Base-by-base conservation (phyloP, 2,888 invertebrate genomes). In the Platycheirus rosarum region DNA sequence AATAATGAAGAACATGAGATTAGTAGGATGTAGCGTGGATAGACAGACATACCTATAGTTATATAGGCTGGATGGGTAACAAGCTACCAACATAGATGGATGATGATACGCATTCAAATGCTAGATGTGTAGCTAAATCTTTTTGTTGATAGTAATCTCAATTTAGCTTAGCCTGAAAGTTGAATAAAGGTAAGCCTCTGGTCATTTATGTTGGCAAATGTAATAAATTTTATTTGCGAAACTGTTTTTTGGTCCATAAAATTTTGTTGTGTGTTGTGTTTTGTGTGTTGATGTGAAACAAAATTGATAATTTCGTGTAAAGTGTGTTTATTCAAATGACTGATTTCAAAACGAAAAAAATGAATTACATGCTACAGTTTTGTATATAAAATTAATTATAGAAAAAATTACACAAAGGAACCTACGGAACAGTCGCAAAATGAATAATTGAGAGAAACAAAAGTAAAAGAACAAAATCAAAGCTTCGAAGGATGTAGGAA, bases 1-100 rank as follows among this genome's bases (percentile, higher is more conserved):
- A 73, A 78, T 78, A 78, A 78, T 78, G 68, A 68, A 73, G 65
- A 57, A 37, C 57, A 51, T 29, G 57, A 44, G 46, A 53, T 48
- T 60, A 60, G 44, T 42, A 29, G 26, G 16, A 18, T 53, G 9
- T 44, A 18, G 18, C 16, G 18, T 2, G 13, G 20, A 1, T 13
- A 7, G 6, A 9, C 4, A n/a, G 6, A 1, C 13, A 9, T 1
- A 18, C 3, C 0, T 26, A 6, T n/a, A 7, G 23, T 14, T 35
- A 11, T 11, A 35, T 11, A 42, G 9, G 11, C 8, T 35, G n/a
- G n/a, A n/a, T n/a, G n/a, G n/a, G n/a, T n/a, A n/a, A n/a, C n/a
- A n/a, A n/a, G n/a, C n/a, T 6, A 37, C 4, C 44, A 18, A 37
- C 7, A n/a, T 35, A 23, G 23, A 57, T 40, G 40, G 14, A 57